Evolutionary conservation across 1,140 invertebrate genomes (phyloP).

Genomic region (Eupristina koningsbergeri): DNA sequence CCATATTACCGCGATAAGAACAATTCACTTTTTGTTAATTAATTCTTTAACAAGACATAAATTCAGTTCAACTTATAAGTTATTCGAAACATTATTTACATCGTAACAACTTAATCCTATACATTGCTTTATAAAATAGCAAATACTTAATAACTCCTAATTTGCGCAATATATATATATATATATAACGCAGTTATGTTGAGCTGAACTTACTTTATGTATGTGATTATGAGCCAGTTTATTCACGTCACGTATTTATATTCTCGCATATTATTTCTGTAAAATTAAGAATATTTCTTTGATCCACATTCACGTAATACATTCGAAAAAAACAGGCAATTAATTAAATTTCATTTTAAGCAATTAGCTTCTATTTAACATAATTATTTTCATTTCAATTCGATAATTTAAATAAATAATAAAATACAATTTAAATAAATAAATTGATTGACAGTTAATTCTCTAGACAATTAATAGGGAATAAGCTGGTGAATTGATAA

Average conservation of each 20-base stretch:
- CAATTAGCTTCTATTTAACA: neutral
- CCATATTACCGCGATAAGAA: neutral
- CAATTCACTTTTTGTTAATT: neutral
- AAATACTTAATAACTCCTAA: neutral
- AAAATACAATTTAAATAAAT: too few species aligned
- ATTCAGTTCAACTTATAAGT: neutral
- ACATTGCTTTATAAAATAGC: neutral
- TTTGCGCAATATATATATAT: neutral
- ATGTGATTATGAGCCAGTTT: neutral
- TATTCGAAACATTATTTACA: neutral
- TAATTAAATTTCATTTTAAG: neutral
- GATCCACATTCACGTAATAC: neutral
- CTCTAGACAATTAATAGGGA: too few species aligned
- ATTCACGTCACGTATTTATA: neutral
- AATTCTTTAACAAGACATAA: neutral
- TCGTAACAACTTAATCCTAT: neutral
- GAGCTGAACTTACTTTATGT: neutral
- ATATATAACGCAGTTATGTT: neutral
- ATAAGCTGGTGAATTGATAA: too few species aligned
- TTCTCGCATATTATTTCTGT: neutral
- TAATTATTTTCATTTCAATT: neutral
- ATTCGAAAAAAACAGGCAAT: neutral
- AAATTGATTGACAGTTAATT: too few species aligned
- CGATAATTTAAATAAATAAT: too few species aligned
- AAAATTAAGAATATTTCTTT: neutral